Evolutionary conservation across 2,113 vertebrate genomes (phyloP).

Genomic region (Cynopterus brachyotis): DNA sequence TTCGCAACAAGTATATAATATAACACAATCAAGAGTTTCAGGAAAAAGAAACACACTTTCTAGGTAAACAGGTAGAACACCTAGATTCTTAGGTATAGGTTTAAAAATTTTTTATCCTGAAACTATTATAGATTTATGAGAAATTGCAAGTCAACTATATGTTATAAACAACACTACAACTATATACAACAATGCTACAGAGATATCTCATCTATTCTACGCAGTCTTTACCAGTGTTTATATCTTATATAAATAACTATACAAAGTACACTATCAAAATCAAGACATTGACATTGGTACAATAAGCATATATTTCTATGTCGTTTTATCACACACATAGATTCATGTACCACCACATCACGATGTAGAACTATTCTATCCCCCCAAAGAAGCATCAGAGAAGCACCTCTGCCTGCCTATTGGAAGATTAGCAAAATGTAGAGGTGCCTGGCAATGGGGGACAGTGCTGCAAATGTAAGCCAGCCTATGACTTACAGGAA

Average conservation of each 20-base stretch:
- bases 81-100: background rate
- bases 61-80: background rate
- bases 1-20: background rate
- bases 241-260: background rate
- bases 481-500: too few species aligned
- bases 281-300: background rate
- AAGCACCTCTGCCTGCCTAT: background rate
- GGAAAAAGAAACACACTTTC: background rate
- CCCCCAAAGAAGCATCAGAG: background rate
- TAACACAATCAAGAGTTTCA: background rate
- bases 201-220: background rate
- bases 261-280: background rate
- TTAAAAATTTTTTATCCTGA: slow-evolving; percentile 4
- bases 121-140: background rate
- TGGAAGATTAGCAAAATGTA: background rate
- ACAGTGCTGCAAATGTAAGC: rapidly evolving
- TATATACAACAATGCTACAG: background rate
- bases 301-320: background rate
- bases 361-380: background rate
- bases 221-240: background rate
- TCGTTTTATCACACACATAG: background rate
- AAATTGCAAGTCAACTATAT: background rate
- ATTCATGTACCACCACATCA: background rate
- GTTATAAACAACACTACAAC: background rate
- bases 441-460: background rate